Evolutionary conservation across 1,140 invertebrate species (phyloP).

Genomic region (Diprion similis): DNA sequence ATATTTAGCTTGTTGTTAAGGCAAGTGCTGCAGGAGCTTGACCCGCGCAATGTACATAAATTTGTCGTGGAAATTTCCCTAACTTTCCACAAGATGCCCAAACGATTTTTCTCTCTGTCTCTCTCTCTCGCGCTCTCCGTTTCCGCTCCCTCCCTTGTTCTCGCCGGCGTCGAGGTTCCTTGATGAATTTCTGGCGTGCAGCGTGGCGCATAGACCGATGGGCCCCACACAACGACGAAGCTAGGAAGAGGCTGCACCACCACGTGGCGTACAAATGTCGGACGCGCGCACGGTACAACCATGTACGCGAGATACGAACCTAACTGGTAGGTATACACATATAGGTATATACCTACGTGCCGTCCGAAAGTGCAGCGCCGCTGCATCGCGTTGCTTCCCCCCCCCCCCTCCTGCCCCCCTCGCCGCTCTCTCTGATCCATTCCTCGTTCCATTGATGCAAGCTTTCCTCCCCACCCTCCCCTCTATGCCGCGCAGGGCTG

Average conservation of each 20-base stretch:
- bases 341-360: conserved; percentile 16
- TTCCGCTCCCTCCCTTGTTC: conserved; percentile 22
- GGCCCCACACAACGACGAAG: conserved; percentile 12
- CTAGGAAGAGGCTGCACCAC: conserved; percentile 13
- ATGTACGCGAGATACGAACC: conserved; percentile 27
- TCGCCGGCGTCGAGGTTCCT: conserved; percentile 19
- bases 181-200: conserved; percentile 13
- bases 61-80: background rate
- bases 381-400: background rate
- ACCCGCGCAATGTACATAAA: no score
- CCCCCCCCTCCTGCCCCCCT: no score
- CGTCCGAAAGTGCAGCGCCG: background rate
- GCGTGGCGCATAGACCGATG: conserved; percentile 18
- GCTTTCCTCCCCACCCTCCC: background rate
- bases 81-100: conserved; percentile 25
- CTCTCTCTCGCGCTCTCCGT: conserved; percentile 27
- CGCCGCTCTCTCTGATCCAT: no score
- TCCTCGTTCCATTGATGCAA: background rate
- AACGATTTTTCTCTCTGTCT: conserved; percentile 17
- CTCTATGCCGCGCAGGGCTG: background rate
- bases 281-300: conserved; percentile 34
- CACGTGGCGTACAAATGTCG: conserved; percentile 52
- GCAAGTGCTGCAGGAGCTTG: no score
- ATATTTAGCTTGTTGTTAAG: no score
- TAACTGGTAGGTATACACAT: background rate